Evolutionary conservation across 2,113 vertebrate species (phyloP).

Genomic region (Gymnocephalus cernua): DNA sequence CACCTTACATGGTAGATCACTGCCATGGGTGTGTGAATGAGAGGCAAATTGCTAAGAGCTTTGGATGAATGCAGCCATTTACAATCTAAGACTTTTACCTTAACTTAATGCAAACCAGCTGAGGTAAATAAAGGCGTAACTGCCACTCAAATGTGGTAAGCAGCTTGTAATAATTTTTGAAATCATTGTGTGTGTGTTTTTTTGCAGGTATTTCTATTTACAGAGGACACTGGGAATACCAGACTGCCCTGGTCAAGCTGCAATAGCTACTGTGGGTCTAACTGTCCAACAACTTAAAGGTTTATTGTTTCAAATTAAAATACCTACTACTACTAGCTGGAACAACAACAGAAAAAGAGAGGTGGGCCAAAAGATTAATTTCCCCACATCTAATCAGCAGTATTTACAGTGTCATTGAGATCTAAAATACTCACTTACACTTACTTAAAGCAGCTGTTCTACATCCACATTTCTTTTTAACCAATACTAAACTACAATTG

Average conservation of each 20-base stretch:
- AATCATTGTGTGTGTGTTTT: background rate
- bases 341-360: background rate
- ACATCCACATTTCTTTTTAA: constrained; percentile 2
- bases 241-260: background rate
- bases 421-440: background rate
- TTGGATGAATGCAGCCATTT: background rate
- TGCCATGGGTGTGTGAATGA: background rate
- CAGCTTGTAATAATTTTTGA: too few relatives aligned
- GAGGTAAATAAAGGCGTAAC: background rate
- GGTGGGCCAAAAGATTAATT: background rate
- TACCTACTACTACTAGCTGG: background rate
- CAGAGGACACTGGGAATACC: background rate
- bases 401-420: background rate
- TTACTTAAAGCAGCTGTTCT: background rate
- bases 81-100: background rate
- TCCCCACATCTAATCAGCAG: background rate
- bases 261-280: background rate
- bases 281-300: background rate
- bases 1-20: background rate
- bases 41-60: background rate
- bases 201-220: background rate
- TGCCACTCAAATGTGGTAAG: background rate
- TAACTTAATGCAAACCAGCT: too few relatives aligned
- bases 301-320: background rate
- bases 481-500: background rate